Evolutionary conservation across 2,113 vertebrate genomes (phyloP).

Genomic region (Anser brachyrhynchus): DNA sequence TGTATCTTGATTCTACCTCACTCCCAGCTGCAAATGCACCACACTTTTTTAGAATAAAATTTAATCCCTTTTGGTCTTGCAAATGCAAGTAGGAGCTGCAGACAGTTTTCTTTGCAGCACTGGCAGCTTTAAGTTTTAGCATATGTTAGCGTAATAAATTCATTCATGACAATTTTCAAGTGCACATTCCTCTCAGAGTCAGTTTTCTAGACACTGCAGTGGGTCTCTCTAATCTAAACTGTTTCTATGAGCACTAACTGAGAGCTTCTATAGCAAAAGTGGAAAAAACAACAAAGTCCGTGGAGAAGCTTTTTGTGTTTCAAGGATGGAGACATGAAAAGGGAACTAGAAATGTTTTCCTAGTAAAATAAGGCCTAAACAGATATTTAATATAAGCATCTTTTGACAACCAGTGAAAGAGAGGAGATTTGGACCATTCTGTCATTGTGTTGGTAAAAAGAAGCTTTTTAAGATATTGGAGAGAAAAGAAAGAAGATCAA

Average conservation of each 20-base stretch:
- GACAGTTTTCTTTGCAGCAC: slow-evolving; percentile 15
- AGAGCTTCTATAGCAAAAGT: neutral
- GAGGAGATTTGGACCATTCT: neutral
- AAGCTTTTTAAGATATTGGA: neutral
- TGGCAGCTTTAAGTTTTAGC: slow-evolving; percentile 45
- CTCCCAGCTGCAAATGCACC: slow-evolving; percentile 3
- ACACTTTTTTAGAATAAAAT: slow-evolving; percentile 51
- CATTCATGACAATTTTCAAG: slow-evolving; percentile 40
- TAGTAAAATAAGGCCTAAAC: neutral
- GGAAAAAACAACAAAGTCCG: slow-evolving; percentile 15
- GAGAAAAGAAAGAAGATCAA: neutral
- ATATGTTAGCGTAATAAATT: slow-evolving; percentile 55
- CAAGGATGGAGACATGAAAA: neutral
- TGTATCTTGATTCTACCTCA: slow-evolving; percentile 5
- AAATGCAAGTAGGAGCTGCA: neutral
- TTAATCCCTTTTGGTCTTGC: slow-evolving; percentile 3
- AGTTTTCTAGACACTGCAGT: slow-evolving; percentile 40
- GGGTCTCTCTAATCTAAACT: slow-evolving; percentile 39
- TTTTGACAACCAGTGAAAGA: neutral
- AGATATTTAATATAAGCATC: neutral
- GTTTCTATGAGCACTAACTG: slow-evolving; percentile 7
- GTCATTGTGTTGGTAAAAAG: neutral
- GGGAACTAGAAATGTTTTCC: neutral
- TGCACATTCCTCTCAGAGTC: slow-evolving; percentile 13
- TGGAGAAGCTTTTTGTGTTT: slow-evolving; percentile 4